Evolutionary conservation across 2,888 invertebrate species (phyloP).

Genomic region (Tanaodytes sp.): DNA sequence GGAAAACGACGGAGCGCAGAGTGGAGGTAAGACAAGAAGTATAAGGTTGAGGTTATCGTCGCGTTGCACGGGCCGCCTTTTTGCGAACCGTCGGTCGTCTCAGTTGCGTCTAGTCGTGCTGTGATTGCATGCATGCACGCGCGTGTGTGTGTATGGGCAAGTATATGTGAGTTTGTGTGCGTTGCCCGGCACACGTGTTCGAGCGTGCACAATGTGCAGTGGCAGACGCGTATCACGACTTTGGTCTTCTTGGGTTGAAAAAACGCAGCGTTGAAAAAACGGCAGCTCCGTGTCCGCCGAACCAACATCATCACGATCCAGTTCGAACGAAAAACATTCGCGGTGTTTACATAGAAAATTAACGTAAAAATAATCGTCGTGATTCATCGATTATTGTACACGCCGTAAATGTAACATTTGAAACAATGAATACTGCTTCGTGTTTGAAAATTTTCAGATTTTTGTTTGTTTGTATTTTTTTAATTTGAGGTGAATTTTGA

Average conservation of each 20-base stretch:
- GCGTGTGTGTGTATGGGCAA: neutral
- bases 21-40: conserved; percentile 27
- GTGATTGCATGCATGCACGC: conserved; percentile 15
- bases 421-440: no score
- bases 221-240: conserved; percentile 5
- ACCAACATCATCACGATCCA: no score
- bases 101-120: conserved; percentile 30
- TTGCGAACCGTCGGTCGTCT: conserved; percentile 18
- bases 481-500: no score
- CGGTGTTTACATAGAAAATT: no score
- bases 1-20: conserved; percentile 18
- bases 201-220: conserved; percentile 16
- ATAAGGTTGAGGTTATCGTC: conserved; percentile 33
- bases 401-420: no score
- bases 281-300: no score
- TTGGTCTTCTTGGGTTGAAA: neutral
- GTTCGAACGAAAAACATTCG: no score
- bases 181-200: conserved; percentile 30
- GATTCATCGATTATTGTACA: no score
- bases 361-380: no score
- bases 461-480: no score
- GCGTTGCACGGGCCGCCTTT: conserved; percentile 21
- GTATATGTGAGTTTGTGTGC: neutral
- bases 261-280: neutral
- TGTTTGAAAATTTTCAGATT: no score